Percentiles rank a stretch among this genome's conserved stretches.
phyloP scores from a whole-genome alignment of 2,113 vertebrate species.

The Odocoileus virginianus region DNA sequence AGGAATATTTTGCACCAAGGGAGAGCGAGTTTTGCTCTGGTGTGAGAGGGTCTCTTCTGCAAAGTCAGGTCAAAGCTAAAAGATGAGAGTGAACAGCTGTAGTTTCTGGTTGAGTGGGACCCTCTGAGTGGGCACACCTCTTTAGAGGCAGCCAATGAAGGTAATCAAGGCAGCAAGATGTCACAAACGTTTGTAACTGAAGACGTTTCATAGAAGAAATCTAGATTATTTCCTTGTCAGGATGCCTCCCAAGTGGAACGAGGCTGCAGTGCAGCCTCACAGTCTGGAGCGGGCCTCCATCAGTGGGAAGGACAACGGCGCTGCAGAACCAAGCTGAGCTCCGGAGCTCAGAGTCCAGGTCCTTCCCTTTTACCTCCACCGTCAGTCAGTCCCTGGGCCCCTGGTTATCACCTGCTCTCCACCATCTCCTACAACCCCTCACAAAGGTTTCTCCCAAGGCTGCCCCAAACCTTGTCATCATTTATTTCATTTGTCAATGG shows the following conservation, averaged over 20 bases:
- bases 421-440: background rate
- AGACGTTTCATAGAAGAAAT: background rate
- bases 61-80: background rate
- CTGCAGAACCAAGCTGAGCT: background rate
- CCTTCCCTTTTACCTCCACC: background rate
- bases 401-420: background rate
- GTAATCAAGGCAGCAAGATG: background rate
- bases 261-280: background rate
- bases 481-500: background rate
- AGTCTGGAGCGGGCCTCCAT: accelerated
- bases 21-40: background rate
- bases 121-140: background rate
- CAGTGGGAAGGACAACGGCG: accelerated
- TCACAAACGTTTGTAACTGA: background rate
- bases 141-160: background rate
- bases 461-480: background rate
- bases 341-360: accelerated
- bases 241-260: background rate
- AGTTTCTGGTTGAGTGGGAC: background rate
- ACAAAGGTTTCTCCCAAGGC: background rate
- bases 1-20: background rate
- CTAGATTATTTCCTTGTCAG: background rate
- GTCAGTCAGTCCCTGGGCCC: background rate
- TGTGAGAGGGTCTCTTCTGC: background rate
- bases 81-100: background rate